Evolutionary conservation across 2,797 vertebrate genomes (phyloP).

Genomic region (Darevskia nairensis): DNA sequence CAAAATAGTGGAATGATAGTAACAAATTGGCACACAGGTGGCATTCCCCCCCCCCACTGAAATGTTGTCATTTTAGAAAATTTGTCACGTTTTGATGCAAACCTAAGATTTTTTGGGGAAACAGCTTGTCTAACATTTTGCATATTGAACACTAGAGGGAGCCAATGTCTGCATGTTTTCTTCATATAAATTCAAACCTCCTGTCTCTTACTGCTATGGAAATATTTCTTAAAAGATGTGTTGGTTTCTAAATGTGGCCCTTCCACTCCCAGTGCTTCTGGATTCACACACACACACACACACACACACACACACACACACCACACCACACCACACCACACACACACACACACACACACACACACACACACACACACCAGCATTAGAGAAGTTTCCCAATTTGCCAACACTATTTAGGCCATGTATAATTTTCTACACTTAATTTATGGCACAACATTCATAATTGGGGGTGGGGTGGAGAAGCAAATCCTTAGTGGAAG

Average conservation of each 20-base stretch:
- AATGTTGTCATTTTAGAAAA: neutral
- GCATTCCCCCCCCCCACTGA: neutral
- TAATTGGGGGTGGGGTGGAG: neutral
- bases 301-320: too few species aligned
- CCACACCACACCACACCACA: too few species aligned
- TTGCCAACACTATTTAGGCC: neutral
- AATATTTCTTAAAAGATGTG: neutral
- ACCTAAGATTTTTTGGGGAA: neutral
- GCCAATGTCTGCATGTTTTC: conserved; percentile 8
- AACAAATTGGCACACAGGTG: neutral
- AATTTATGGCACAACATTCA: neutral
- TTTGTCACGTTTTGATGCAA: neutral
- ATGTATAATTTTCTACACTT: neutral
- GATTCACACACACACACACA: too few species aligned
- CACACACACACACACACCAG: neutral
- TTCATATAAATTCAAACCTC: neutral
- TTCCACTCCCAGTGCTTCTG: neutral
- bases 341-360: too few species aligned
- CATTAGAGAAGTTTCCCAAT: neutral
- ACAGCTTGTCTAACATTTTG: neutral
- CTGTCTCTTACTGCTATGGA: neutral
- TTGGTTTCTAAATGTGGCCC: neutral
- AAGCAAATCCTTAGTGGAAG: too few species aligned
- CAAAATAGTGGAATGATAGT: neutral
- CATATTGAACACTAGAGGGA: conserved; percentile 30